Base-by-base conservation (phyloP, 2,888 invertebrate species). In the Hofmannophila pseudospretella region DNA sequence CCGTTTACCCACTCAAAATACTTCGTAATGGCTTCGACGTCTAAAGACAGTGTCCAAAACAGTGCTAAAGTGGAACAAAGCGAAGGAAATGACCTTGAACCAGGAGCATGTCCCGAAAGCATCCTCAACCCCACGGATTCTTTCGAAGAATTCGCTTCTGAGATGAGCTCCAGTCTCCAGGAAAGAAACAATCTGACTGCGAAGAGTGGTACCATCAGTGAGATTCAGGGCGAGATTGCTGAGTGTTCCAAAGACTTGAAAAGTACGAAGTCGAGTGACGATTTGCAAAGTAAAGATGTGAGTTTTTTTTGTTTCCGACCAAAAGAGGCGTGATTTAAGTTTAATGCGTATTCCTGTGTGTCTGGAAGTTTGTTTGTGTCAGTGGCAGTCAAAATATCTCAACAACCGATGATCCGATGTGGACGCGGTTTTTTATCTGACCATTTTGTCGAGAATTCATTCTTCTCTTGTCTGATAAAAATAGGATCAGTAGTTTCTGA, bases 61-160 rank as follows among this genome's bases (percentile, higher is more conserved):
- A 53, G 46, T 37, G 47, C 52, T 11, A 57, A 52, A 23, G 43
- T 41, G 7, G 52, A 60, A 9, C 4, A 23, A 23, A 8, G n/a
- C 38, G 61, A 62, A 7, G 45, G 70, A 7, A 65, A 67, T 45
- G 77, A 75, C 19, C 47, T 85, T 12, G 85, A 81, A 51, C 86
- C 86, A 5, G 86, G 86, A 3, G 84, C 84, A 19, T 86, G 85
- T 47, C 59, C 66, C 10, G 93, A 93, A 64, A 91, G 91, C 54
- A 90, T 93, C 68, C 77, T 94, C 26, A 90, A 93, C 34, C 90
- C 93, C 1, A 91, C 92, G 4, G 92, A 92, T 67, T 90, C 90
- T 11, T 91, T 91, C 53, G 92, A 93, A 49, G 92, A 93, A 51
- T 90, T 92, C 53, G 91, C 90, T 28, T 79, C 81, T 7, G 90